These are phyloP conservation scores for Papilio glaucus DNA, from an alignment of 1,140 invertebrate genomes.

Conservation along the genomic window DNA sequence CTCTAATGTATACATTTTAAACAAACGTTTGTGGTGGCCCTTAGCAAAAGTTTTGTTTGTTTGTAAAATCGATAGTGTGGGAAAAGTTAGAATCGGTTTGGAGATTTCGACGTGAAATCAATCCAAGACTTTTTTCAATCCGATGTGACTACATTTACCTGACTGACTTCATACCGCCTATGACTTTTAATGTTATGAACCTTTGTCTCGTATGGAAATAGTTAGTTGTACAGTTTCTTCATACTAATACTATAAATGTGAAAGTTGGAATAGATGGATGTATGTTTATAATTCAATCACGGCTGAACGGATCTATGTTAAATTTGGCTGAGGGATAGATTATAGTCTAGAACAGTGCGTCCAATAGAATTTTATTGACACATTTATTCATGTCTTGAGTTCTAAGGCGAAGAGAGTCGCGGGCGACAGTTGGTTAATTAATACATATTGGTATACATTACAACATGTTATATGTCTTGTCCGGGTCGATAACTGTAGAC, in stretches of 20 bases:
- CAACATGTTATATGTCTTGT: background rate
- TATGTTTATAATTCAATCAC: no score
- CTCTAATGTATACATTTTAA: constrained; percentile 26
- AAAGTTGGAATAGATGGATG: no score
- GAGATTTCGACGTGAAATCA: background rate
- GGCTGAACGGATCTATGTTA: no score
- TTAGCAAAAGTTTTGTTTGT: constrained; percentile 1
- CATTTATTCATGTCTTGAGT: no score
- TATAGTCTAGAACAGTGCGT: no score
- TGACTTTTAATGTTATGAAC: background rate
- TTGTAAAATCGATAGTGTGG: constrained; percentile 11
- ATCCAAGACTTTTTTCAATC: background rate
- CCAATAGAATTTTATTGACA: no score
- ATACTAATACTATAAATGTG: no score
- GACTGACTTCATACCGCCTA: no score
- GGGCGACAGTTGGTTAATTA: no score
- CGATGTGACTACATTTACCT: background rate
- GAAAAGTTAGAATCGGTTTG: background rate
- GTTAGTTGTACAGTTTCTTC: background rate
- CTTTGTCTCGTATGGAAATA: background rate
- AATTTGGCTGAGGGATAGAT: no score
- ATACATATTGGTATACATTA: constrained; percentile 6
- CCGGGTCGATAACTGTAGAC: constrained; percentile 14
- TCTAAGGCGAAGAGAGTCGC: no score
- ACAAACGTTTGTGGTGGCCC: background rate